Conservation (phyloP, 1,140 invertebrate genomes). For the Euura lappo region DNA sequence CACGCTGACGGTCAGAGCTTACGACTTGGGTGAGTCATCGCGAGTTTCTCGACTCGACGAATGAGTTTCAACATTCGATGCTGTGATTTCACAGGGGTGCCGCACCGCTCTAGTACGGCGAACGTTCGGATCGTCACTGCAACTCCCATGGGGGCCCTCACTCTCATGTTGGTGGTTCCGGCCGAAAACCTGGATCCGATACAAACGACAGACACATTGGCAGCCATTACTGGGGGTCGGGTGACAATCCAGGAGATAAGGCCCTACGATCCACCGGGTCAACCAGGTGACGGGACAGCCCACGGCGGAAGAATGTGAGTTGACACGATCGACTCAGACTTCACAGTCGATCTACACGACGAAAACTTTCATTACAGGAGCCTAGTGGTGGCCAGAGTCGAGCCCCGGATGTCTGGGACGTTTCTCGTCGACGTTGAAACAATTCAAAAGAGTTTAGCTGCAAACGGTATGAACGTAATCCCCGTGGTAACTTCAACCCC, state of each 20-base stretch:
- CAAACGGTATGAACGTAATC: slow-evolving; percentile 70
- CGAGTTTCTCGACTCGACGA: not conserved
- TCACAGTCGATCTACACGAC: not conserved
- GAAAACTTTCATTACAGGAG: slow-evolving; percentile 64
- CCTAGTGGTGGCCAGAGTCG: slow-evolving; percentile 70
- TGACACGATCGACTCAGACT: slow-evolving; percentile 9
- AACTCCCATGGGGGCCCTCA: slow-evolving; percentile 68
- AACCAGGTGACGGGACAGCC: slow-evolving; percentile 19
- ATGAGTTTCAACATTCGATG: too few relatives aligned
- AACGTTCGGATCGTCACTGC: slow-evolving; percentile 72
- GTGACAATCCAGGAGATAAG: slow-evolving; percentile 76
- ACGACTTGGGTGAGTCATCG: slow-evolving; percentile 70
- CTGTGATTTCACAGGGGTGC: slow-evolving; percentile 61
- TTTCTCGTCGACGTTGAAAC: slow-evolving; percentile 55
- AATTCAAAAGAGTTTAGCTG: slow-evolving; percentile 67
- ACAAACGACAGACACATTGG: slow-evolving; percentile 74
- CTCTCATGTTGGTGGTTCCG: slow-evolving; percentile 80
- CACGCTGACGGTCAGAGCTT: slow-evolving; percentile 74
- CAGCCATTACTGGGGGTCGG: slow-evolving; percentile 76
- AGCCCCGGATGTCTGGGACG: slow-evolving; percentile 47
- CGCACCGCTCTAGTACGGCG: slow-evolving; percentile 71
- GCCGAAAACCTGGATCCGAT: slow-evolving; percentile 73
- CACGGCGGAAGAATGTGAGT: slow-evolving; percentile 22
- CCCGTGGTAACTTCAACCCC: slow-evolving; percentile 71
- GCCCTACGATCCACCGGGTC: slow-evolving; percentile 64